Conservation (phyloP, 2,797 vertebrate species). For the Girardinus metallicus region DNA sequence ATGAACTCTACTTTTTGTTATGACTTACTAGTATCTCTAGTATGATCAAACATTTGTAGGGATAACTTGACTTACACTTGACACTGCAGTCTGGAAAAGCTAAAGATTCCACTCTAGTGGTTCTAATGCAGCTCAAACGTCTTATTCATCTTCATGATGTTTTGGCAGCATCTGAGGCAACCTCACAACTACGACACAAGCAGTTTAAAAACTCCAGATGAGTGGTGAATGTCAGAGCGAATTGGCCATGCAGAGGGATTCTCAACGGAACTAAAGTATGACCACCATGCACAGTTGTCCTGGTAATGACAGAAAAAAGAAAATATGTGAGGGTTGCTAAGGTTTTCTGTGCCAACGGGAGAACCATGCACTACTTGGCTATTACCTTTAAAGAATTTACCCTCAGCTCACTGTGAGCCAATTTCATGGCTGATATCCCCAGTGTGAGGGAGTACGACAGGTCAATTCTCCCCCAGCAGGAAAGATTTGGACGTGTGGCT, state of each 20-base stretch:
- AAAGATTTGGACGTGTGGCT: slow-evolving; percentile 45
- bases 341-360: slow-evolving; percentile 39
- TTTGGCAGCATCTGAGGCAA: not conserved
- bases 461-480: slow-evolving; percentile 68
- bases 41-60: not conserved
- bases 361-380: slow-evolving; percentile 32
- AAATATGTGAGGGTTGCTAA: slow-evolving; percentile 38
- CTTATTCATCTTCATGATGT: not conserved
- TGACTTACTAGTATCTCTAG: not conserved
- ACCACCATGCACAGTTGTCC: slow-evolving; percentile 26
- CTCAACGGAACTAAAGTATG: slow-evolving; percentile 19
- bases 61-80: not conserved
- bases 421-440: slow-evolving; percentile 80
- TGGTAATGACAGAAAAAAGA: slow-evolving; percentile 38
- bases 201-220: not conserved
- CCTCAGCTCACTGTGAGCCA: slow-evolving; percentile 62
- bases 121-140: not conserved
- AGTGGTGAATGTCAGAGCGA: not conserved
- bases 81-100: not conserved
- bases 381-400: slow-evolving; percentile 67
- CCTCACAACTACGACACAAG: not conserved
- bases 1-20: not conserved
- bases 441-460: slow-evolving; percentile 58
- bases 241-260: slow-evolving; percentile 7
- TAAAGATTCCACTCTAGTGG: not conserved